Percentiles rank a stretch among this genome's conserved stretches.
phyloP scores from a whole-genome alignment of 2,113 vertebrate species.

The Bubo bubo region DNA sequence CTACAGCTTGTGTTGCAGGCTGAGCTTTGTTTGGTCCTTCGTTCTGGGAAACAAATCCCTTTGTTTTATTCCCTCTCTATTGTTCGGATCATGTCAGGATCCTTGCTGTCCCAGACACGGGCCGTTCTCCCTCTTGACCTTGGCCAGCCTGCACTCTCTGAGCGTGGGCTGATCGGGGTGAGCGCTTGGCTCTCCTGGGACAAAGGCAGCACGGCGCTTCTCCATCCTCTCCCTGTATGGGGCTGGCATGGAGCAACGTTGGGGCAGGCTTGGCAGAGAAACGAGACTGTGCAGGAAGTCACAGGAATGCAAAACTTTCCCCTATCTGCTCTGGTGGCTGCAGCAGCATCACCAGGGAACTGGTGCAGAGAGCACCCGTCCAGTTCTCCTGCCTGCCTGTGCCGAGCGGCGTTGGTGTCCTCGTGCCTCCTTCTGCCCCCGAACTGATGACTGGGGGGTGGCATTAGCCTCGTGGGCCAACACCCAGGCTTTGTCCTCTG shows the following conservation, averaged over 20 bases:
- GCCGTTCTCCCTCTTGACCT: background rate
- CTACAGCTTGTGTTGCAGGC: background rate
- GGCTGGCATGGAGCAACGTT: background rate
- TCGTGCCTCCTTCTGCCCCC: background rate
- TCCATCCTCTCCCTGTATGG: background rate
- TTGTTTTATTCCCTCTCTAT: background rate
- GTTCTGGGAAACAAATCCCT: background rate
- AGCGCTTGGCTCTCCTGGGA: background rate
- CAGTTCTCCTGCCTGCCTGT: rapidly evolving
- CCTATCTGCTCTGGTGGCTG: background rate
- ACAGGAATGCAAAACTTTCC: background rate
- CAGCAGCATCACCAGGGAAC: background rate
- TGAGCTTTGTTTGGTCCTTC: conserved; percentile 68
- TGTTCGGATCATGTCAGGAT: background rate
- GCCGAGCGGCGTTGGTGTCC: background rate
- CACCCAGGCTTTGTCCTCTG: background rate
- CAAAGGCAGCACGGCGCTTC: background rate
- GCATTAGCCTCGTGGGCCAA: background rate
- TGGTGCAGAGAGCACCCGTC: background rate
- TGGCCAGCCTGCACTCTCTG: background rate
- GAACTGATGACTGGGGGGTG: background rate
- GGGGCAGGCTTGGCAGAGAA: background rate
- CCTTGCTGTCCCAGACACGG: background rate
- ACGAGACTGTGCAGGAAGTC: rapidly evolving
- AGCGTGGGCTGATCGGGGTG: rapidly evolving